These are phyloP conservation scores for Lepidocolaptes lacrymiger DNA, from an alignment of 2,797 vertebrate species.

Conservation along the genomic window DNA sequence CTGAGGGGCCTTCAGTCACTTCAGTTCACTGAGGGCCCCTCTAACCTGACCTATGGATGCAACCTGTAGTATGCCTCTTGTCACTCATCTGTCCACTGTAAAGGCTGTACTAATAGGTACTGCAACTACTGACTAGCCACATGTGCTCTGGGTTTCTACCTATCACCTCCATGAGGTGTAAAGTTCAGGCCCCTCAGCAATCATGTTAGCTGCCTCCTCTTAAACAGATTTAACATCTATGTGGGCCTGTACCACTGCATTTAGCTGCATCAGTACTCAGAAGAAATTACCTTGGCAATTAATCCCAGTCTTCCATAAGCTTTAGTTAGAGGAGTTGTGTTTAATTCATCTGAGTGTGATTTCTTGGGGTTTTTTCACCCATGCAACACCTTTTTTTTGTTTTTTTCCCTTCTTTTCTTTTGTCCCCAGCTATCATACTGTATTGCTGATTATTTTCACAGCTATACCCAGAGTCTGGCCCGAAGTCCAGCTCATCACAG, in stretches of 20 bases:
- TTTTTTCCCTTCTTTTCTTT: neutral
- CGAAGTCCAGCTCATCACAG: neutral
- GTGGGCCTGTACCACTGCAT: neutral
- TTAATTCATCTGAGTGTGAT: neutral
- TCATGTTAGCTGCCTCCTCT: neutral
- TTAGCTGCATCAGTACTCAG: neutral
- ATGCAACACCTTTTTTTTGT: neutral
- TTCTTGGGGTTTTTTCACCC: neutral
- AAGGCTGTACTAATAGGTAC: neutral
- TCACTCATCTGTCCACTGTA: neutral
- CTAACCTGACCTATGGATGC: neutral
- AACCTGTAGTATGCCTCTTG: rapidly evolving
- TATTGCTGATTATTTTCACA: neutral
- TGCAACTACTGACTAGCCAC: neutral
- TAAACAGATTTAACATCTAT: neutral
- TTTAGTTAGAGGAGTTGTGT: neutral
- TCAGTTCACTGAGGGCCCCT: neutral
- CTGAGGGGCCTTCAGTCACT: too few species aligned
- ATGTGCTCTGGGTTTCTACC: neutral
- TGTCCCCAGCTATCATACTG: neutral
- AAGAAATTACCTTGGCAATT: neutral
- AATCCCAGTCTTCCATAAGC: neutral
- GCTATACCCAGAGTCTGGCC: neutral
- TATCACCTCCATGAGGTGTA: neutral
- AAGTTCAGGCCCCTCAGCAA: neutral